Evolutionary conservation across 2,888 invertebrate species (phyloP).

Genomic region (Gymnocheta viridis): DNA sequence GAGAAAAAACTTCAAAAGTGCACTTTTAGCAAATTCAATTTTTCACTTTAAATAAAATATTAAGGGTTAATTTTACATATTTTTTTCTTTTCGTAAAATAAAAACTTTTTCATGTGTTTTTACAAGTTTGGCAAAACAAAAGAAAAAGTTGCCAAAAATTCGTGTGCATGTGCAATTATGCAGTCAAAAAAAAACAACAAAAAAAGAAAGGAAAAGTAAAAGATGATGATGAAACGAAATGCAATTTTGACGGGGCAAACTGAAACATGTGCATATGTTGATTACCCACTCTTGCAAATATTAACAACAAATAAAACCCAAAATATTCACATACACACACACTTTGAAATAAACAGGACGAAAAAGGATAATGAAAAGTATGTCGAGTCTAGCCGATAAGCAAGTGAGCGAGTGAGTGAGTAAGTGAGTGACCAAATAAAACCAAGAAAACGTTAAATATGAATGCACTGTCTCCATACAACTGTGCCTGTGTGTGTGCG

Average conservation of each 20-base stretch:
- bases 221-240: constrained; percentile 54
- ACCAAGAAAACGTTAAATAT: constrained; percentile 38
- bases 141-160: constrained; percentile 54
- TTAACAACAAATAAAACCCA: constrained; percentile 1
- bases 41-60: constrained; percentile 60
- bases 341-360: constrained; percentile 44
- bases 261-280: constrained; percentile 67
- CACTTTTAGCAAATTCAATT: constrained; percentile 65
- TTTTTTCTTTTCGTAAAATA: constrained; percentile 11
- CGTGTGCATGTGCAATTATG: constrained; percentile 57
- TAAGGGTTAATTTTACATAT: constrained; percentile 53
- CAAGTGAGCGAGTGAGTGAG: constrained; percentile 3
- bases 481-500: constrained; percentile 1
- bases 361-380: constrained; percentile 61
- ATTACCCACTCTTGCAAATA: constrained; percentile 57
- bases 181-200: constrained; percentile 26
- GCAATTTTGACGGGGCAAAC: constrained; percentile 53
- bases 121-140: constrained; percentile 18
- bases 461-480: constrained; percentile 40
- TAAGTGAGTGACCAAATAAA: constrained; percentile 54
- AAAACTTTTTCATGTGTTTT: constrained; percentile 14
- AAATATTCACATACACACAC: not conserved
- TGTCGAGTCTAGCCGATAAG: constrained; percentile 35
- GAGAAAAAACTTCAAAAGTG: constrained; percentile 31
- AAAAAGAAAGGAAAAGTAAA: constrained; percentile 17